These are phyloP conservation scores for Nematopogon swammerdamellus DNA, from an alignment of 2,888 invertebrate species.

Conservation along the genomic window DNA sequence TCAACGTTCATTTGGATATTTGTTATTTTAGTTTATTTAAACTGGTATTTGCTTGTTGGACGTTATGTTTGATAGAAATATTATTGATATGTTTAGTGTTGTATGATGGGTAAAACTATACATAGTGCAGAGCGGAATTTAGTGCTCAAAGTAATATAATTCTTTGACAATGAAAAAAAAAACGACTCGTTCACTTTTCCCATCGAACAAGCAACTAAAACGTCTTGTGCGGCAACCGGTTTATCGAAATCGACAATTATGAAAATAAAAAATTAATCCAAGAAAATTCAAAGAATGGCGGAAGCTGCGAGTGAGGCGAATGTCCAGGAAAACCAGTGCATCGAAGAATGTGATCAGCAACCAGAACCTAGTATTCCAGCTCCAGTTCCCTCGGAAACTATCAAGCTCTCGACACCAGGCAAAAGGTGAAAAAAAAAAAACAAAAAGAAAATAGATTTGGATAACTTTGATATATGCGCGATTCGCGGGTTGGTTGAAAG, in stretches of 20 bases:
- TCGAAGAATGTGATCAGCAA: too few relatives aligned
- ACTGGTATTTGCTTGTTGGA: too few relatives aligned
- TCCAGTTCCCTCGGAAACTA: not conserved
- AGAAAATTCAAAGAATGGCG: not conserved
- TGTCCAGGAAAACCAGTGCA: too few relatives aligned
- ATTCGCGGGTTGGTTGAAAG: too few relatives aligned
- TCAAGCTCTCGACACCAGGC: conserved; percentile 1
- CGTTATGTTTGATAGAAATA: too few relatives aligned
- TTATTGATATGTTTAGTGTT: too few relatives aligned
- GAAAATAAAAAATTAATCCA: not conserved
- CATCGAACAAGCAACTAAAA: conserved; percentile 2
- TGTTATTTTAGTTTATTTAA: too few relatives aligned
- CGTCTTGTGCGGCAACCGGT: conserved; percentile 2
- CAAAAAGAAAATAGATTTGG: too few relatives aligned
- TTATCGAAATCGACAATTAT: conserved; percentile 1
- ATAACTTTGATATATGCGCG: too few relatives aligned
- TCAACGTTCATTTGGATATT: too few relatives aligned
- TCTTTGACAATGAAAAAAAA: conserved; percentile 2
- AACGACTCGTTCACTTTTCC: not conserved
- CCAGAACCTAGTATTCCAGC: too few relatives aligned
- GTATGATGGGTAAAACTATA: too few relatives aligned
- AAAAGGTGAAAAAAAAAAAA: not conserved
- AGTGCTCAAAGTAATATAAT: conserved; percentile 1
- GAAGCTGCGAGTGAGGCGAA: not conserved
- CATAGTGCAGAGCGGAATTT: not conserved